Base-by-base conservation (phyloP, 2,888 invertebrate genomes). In the Dendrolimus houi region DNA sequence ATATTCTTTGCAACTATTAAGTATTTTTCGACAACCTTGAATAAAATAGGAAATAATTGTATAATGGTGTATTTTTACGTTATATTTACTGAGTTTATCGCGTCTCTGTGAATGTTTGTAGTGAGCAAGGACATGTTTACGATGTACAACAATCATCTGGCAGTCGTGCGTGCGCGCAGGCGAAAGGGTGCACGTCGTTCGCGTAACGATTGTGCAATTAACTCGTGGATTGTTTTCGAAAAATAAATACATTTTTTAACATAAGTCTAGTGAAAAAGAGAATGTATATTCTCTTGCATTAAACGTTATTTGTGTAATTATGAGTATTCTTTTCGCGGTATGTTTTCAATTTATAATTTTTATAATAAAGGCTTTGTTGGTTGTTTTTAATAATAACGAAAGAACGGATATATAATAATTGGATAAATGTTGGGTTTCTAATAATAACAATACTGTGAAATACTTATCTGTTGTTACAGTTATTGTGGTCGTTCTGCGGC, bases 401-500 rank as follows among this genome's bases (percentile, higher is more conserved):
- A 17, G 17, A 17, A 17, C 17, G 17, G 1, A 17, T 17, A 2
- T 17, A 17, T 17, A 17, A 17, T 17, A 17, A 17, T 17, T 2
- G 2, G 17, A 17, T 17, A 1, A 17, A 17, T 17, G 3, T 17
- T 17, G 17, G 2, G 17, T 17, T 17, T 17, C 17, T 3, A 17
- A 17, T 17, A 2, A 17, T 17, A 17, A 17, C 17, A 17, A 17
- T 17, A 17, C 17, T 17, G 17, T 17, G 17, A 17, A 17, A 17
- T 17, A 17, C 17, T 17, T 17, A 17, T 17, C 41, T 59, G 56
- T 67, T 61, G 59, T 86, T 79, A 1, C 85, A 91, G 91, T 75
- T 91, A 65, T 71, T 91, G 66, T 91, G 85, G 85, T 88, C 90
- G 0, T 80, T 90, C 59, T 86, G 86, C 65, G 91, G 87, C 7